These are phyloP conservation scores for Zaprionus davidi DNA, from an alignment of 1,140 invertebrate species.

Conservation along the genomic window DNA sequence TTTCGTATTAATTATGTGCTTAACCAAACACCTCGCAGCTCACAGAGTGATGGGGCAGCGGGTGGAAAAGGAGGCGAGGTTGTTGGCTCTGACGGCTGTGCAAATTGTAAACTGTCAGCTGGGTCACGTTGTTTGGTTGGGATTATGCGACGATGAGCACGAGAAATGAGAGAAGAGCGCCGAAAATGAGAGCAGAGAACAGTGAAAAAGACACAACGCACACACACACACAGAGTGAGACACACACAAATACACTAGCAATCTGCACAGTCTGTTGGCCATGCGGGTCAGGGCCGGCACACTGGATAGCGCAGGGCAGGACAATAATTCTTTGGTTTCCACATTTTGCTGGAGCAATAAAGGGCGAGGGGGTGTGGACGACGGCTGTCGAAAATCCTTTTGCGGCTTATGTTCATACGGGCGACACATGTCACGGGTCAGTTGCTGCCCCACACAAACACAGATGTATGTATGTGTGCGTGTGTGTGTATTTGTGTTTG, in stretches of 20 bases:
- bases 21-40: constrained; percentile 73
- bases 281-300: constrained; percentile 63
- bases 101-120: constrained; percentile 75
- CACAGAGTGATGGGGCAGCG: neutral
- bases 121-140: constrained; percentile 55
- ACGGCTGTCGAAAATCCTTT: constrained; percentile 74
- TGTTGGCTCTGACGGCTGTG: constrained; percentile 26
- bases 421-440: constrained; percentile 77
- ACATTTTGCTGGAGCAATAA: constrained; percentile 56
- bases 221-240: neutral
- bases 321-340: constrained; percentile 80
- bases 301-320: constrained; percentile 37
- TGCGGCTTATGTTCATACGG: constrained; percentile 73
- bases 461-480: neutral
- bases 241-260: neutral
- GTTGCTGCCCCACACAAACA: constrained; percentile 36
- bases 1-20: constrained; percentile 82
- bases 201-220: constrained; percentile 5
- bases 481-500: neutral
- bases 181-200: constrained; percentile 21
- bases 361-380: neutral
- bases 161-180: constrained; percentile 16
- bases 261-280: constrained; percentile 47
- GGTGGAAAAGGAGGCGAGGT: neutral
- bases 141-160: constrained; percentile 48